phyloP scores from a whole-genome alignment of 1,140 invertebrate genomes.

The Cataglyphis hispanica region DNA sequence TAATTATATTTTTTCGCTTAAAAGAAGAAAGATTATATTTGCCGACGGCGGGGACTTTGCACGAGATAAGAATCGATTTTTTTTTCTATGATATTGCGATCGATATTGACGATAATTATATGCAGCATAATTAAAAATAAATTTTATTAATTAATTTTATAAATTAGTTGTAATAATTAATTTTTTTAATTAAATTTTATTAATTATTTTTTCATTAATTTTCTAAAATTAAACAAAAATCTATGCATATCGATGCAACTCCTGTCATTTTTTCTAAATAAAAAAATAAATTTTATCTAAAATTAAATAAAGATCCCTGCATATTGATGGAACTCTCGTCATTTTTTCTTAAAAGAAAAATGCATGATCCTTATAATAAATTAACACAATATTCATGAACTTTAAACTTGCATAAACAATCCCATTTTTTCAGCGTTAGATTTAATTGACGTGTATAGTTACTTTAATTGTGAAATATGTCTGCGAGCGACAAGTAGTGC shows the following conservation, averaged over 20 bases:
- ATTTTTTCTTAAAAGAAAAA: not conserved
- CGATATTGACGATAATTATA: not conserved
- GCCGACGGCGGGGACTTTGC: not conserved
- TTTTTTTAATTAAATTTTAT: too few species aligned
- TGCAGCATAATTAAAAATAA: conserved; percentile 11
- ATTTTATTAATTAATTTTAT: too few species aligned
- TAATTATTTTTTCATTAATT: too few species aligned
- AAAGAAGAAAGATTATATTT: not conserved
- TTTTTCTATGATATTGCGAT: not conserved
- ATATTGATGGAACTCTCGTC: not conserved
- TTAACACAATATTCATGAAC: not conserved
- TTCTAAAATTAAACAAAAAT: too few species aligned
- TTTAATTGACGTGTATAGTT: not conserved
- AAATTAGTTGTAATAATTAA: too few species aligned
- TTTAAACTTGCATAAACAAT: conserved; percentile 12
- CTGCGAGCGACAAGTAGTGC: not conserved
- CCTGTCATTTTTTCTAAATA: not conserved
- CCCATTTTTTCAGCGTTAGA: not conserved
- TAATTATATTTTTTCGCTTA: not conserved
- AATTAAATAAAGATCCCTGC: too few species aligned
- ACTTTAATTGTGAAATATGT: not conserved
- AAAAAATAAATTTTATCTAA: too few species aligned
- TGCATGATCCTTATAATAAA: conserved; percentile 1
- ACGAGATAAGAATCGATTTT: not conserved
- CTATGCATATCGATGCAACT: not conserved